Evolutionary conservation across 2,113 vertebrate genomes (phyloP).

Genomic region (Myiozetetes cayanensis): DNA sequence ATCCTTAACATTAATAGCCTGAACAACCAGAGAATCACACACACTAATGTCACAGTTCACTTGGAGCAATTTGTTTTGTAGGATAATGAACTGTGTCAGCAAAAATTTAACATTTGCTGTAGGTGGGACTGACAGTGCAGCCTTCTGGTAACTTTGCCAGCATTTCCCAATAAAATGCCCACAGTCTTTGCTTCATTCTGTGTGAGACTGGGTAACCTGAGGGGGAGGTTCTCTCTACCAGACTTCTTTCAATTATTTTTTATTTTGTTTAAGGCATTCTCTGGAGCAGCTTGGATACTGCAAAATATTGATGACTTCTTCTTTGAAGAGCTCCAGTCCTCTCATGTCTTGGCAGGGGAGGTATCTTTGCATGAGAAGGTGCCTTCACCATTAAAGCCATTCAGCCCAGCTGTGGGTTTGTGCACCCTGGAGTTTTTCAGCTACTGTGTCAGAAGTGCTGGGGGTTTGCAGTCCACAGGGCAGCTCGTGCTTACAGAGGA

Average conservation of each 20-base stretch:
- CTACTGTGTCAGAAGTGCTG: not conserved
- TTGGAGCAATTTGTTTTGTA: constrained; percentile 51
- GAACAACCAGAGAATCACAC: constrained; percentile 12
- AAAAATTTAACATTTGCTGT: not conserved
- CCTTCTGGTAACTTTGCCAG: not conserved
- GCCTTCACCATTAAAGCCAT: not conserved
- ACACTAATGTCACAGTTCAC: constrained; percentile 49
- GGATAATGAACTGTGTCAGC: constrained; percentile 57
- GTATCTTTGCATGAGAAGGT: not conserved
- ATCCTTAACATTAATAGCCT: constrained; percentile 53
- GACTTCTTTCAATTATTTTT: not conserved
- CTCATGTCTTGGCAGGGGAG: not conserved
- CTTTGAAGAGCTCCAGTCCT: not conserved
- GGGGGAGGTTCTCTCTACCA: not conserved
- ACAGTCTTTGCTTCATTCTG: not conserved
- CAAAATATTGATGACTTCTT: not conserved
- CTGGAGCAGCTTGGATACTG: not conserved
- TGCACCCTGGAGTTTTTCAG: not conserved
- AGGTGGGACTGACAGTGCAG: not conserved
- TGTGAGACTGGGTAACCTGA: not conserved
- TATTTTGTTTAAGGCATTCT: not conserved
- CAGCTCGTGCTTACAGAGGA: not conserved
- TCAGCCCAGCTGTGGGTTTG: not conserved
- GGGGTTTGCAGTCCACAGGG: not conserved
- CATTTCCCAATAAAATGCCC: not conserved